Conservation (phyloP, 2,113 vertebrate species). For the Panurus biarmicus region DNA sequence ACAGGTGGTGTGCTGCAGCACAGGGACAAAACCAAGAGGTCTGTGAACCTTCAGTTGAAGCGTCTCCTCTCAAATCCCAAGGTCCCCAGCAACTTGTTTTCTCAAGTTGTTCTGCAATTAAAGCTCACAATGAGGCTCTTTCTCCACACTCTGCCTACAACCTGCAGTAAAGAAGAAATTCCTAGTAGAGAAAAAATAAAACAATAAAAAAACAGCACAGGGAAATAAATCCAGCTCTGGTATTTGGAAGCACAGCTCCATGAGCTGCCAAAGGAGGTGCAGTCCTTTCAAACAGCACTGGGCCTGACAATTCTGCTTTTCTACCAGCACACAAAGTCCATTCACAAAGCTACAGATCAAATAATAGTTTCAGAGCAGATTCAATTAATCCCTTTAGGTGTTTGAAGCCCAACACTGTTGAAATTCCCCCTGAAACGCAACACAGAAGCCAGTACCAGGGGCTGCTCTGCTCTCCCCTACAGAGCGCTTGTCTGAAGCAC, state of each 20-base stretch:
- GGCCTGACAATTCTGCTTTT: neutral
- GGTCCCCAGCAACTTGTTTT: neutral
- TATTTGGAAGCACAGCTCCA: neutral
- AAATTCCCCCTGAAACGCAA: neutral
- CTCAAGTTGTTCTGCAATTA: neutral
- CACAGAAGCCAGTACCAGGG: neutral
- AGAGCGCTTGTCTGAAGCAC: neutral
- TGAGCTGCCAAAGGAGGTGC: neutral
- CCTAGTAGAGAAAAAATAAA: neutral
- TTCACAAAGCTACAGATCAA: neutral
- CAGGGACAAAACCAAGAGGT: neutral
- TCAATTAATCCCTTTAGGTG: neutral
- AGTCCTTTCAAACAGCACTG: neutral
- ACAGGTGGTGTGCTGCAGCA: neutral
- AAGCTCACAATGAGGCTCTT: neutral
- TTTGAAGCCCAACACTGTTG: neutral
- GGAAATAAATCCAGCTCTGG: neutral
- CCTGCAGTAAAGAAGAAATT: neutral
- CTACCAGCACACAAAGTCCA: neutral
- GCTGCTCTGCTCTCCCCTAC: neutral
- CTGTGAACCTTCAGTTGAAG: neutral
- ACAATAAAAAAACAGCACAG: neutral
- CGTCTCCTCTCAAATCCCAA: neutral
- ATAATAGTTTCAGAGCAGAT: neutral
- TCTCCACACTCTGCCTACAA: neutral